Conservation (phyloP, 2,113 vertebrate genomes). For the Aspidoscelis tigris region DNA sequence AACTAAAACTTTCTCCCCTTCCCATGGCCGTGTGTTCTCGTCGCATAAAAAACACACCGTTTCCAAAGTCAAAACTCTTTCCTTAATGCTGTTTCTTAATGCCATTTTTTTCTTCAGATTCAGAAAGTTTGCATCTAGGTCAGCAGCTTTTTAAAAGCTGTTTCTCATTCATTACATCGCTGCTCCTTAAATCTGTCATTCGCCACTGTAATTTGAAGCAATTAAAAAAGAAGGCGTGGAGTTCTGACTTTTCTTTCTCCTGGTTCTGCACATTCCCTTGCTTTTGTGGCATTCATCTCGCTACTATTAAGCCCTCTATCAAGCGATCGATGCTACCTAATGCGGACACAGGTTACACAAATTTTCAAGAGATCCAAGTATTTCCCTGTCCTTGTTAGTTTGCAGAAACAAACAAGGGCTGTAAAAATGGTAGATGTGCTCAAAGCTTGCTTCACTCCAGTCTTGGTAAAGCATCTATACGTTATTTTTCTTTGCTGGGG, state of each 20-base stretch:
- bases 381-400: neutral
- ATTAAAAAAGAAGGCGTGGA: conserved; percentile 46
- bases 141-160: conserved; percentile 58
- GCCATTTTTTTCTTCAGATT: conserved; percentile 46
- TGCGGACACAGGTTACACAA: conserved; percentile 39
- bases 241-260: conserved; percentile 55
- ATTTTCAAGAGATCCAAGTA: neutral
- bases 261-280: conserved; percentile 53
- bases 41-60: too few relatives aligned
- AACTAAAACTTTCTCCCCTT: too few relatives aligned
- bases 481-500: too few relatives aligned
- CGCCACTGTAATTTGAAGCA: conserved; percentile 57
- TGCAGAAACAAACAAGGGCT: neutral
- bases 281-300: conserved; percentile 48
- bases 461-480: too few relatives aligned
- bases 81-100: conserved; percentile 48
- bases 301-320: conserved; percentile 64
- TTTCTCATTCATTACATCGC: conserved; percentile 45
- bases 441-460: too few relatives aligned
- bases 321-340: conserved; percentile 57
- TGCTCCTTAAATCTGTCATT: conserved; percentile 38
- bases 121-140: conserved; percentile 62
- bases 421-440: neutral
- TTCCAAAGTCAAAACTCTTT: too few relatives aligned
- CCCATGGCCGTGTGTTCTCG: too few relatives aligned